Evolutionary conservation across 2,113 vertebrate species (phyloP), one percentile per base, ranked within the genome.

Genomic region (Cariama cristata): DNA sequence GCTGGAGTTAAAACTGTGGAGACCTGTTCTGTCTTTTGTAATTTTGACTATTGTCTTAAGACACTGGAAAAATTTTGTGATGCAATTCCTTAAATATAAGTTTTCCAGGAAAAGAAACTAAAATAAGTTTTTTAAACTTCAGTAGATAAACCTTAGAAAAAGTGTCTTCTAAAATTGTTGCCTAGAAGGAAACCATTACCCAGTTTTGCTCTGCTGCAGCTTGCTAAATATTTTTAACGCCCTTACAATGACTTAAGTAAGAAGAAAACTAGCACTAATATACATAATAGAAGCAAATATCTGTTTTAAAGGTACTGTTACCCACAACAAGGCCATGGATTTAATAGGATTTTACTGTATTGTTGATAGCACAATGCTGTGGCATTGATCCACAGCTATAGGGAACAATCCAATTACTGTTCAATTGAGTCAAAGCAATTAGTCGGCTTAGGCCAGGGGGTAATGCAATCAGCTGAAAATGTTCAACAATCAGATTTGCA

Each of bases 381-480:
- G 44, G 76, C 80, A 95, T 84, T 95, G 96, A 95, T 96, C 80
- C 83, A 89, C 73, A 91, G 76, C 84, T 81, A 79, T 68, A 47
- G 77, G 76, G 86, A 97, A 74, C 86, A 94, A 96, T 81, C 91
- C 80, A 89, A 95, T 93, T 97, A 93, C 58, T 47, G 6, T 93
- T 94, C 89, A 93, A 75, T 33, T 81, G 44, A 97, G 33, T 92
- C 73, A 89, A 72, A 95, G 80, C 52, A 93, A 91, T 96, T 93
- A 94, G 94, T 60, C 2, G 4, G 64, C 89, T 96, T 89, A 89
- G 93, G 80, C 73, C 81, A 94, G 44, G 40, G 77, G n/a, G 68
- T 86, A 96, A 95, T 47, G 69, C 21, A 81, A 94, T 86, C 84
- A 93, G 80, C 76, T 93, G 76, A 89, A 93, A 87, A 95, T 47